Evolutionary conservation across 2,888 invertebrate genomes (phyloP), one percentile per base, ranked within the genome.

Genomic region (Macrophya annulata): DNA sequence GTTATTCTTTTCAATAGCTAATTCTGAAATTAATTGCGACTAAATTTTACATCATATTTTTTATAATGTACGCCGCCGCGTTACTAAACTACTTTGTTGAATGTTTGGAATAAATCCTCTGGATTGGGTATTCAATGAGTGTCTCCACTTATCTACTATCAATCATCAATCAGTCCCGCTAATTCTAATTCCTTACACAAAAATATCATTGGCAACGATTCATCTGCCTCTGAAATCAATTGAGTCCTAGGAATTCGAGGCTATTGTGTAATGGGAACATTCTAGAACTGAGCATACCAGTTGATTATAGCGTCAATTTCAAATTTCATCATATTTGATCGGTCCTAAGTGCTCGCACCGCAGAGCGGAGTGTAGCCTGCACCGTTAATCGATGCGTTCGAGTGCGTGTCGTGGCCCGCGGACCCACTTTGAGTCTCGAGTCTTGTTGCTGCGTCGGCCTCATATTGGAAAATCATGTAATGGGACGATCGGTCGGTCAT

Each of bases 341-440:
- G 62, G 81, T 81, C 62, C 62, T 9, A 62, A n/a, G 81, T 40
- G 59, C 51, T 81, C 62, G 40, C 43, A 43, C 10, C 37, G 12
- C 31, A 37, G 10, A n/a, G 4, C 43, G 62, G n/a, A 74, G 81
- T 62, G n/a, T 12, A 62, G 59, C 81, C 81, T 81, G 43, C 81
- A 81, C 62, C 81, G 81, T 81, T 81, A 81, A 81, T 81, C 81
- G 81, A 62, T 81, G 59, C 62, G 62, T 81, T 62, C 81, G 43
- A 81, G 81, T 81, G 59, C 43, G 59, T 62, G 59, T 62, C 62
- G 59, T 81, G 81, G 81, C 59, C 81, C 81, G 51, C 81, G 81
- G 81, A 59, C 81, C 81, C 59, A 81, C 62, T 81, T 81, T 43
- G 17, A 45, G 72, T 21, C 59, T 37, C 40, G 43, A 55, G 79